A percentile compares a stretch with the other conserved stretches of the same genome.
phyloP scores from a whole-genome alignment of 2,888 invertebrate species.

The Cheiracanthium punctorium region DNA sequence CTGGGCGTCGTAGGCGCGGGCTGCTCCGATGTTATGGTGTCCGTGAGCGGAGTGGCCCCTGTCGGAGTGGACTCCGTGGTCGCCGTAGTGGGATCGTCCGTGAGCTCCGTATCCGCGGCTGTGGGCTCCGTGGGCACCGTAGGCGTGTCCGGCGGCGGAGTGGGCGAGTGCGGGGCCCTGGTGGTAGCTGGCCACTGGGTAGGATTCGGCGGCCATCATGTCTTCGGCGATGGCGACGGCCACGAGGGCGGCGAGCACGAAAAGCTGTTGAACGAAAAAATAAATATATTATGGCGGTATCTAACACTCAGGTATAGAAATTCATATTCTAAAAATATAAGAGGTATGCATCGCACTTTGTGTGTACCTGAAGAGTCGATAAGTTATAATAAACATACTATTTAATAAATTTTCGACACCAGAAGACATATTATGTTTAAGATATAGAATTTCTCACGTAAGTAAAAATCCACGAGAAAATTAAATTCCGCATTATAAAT shows the following conservation, averaged over 20 bases:
- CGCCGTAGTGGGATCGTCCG: slow-evolving; percentile 58
- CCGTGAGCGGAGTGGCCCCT: slow-evolving; percentile 56
- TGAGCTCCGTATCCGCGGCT: slow-evolving; percentile 51
- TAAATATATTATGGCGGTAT: too few species aligned
- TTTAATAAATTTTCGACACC: too few species aligned
- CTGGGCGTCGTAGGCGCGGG: slow-evolving; percentile 47
- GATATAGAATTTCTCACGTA: too few species aligned
- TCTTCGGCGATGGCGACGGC: slow-evolving; percentile 52
- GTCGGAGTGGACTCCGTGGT: slow-evolving; percentile 64
- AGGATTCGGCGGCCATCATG: slow-evolving; percentile 62
- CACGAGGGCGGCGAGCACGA: slow-evolving; percentile 44
- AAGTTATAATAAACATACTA: too few species aligned
- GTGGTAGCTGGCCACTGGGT: slow-evolving; percentile 54
- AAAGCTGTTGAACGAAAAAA: too few species aligned
- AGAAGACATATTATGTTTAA: too few species aligned
- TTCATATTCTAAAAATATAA: too few species aligned
- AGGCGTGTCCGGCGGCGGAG: slow-evolving; percentile 52
- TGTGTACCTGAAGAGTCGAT: too few species aligned
- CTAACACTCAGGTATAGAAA: too few species aligned
- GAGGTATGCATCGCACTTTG: too few species aligned
- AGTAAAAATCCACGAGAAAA: too few species aligned
- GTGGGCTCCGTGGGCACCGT: slow-evolving; percentile 54
- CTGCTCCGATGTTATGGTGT: slow-evolving; percentile 61
- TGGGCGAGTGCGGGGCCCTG: slow-evolving; percentile 45
- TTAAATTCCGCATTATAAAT: too few species aligned